Evolutionary conservation across 2,797 vertebrate species (phyloP), one percentile per base, ranked within the genome.

Genomic region (Rallus crepitans): DNA sequence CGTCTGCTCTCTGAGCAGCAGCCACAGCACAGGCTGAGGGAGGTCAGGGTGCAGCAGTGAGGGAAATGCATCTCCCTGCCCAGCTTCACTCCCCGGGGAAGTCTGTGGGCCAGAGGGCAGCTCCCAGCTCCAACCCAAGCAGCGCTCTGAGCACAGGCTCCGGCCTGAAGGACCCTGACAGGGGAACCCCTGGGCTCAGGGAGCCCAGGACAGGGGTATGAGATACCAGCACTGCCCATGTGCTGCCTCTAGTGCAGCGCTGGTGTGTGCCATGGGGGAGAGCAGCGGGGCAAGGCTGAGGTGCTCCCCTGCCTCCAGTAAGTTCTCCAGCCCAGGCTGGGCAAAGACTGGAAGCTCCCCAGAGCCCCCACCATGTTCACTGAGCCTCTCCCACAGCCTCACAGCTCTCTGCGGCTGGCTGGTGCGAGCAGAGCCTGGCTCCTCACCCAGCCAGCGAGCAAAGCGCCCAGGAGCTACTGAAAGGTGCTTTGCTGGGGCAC

Each of bases 401-500:
- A 1, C n/a, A 3, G 25, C 35, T 37, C 71, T 55, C 37, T 14
- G 7, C 11, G 4, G 70, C 20, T 16, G 4, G 42, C 23, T 0
- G 3, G 27, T 12, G 12, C 15, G 53, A 68, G 37, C 77, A 59
- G 77, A 48, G 47, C 59, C 23, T 17, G 1, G 47, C 37, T 13
- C 55, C 11, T 17, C 57, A 15, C 35, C 9, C 4, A 7, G 31
- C 68, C 0, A 9, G 7, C 19, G 30, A 76, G 37, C 42, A 33
- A 7, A 4, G 4, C 1, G 1, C 25, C 9, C 4, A 0, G 57
- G 24, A 40, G 65, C 57, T 37, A 19, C 73, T 1, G 19, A 3
- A 33, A 39, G 50, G 27, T 6, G 27, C 59, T 28, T 21, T 20
- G 65, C 1, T 10, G 6, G 70, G 70, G 30, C 5, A 3, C 40